Conservation (phyloP, 2,113 vertebrate species). For the Athene cunicularia region DNA sequence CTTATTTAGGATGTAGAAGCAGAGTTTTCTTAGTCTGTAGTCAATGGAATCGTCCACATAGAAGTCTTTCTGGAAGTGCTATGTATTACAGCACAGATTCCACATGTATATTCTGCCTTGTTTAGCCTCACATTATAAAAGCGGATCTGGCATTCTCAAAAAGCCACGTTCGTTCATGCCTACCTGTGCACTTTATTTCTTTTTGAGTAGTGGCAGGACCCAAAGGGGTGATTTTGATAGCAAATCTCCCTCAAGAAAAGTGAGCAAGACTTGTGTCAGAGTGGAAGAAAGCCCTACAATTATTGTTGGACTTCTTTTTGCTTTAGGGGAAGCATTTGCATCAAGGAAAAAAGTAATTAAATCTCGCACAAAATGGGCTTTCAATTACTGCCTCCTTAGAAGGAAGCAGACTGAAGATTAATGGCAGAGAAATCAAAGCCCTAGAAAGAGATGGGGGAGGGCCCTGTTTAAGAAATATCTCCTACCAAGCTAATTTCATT, state of each 20-base stretch:
- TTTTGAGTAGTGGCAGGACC: neutral
- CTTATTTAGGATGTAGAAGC: neutral
- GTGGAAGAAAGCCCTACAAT: neutral
- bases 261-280: neutral
- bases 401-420: constrained; percentile 53
- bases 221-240: neutral
- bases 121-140: neutral
- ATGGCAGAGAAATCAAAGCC: constrained; percentile 56
- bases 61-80: neutral
- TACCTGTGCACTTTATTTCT: neutral
- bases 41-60: neutral
- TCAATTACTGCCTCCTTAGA: constrained; percentile 50
- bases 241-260: neutral
- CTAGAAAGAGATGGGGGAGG: neutral
- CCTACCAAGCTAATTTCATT: constrained; percentile 17
- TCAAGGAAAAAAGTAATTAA: constrained; percentile 39
- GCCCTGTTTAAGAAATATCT: constrained; percentile 18
- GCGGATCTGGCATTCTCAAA: neutral
- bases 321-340: constrained; percentile 17
- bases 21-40: neutral
- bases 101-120: neutral
- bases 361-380: constrained; percentile 28
- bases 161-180: neutral
- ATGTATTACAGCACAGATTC: neutral
- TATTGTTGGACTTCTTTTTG: neutral